Percentiles rank a stretch among this genome's conserved stretches.
Conservation (phyloP, 2,797 vertebrate species). For the Menidia menidia region DNA sequence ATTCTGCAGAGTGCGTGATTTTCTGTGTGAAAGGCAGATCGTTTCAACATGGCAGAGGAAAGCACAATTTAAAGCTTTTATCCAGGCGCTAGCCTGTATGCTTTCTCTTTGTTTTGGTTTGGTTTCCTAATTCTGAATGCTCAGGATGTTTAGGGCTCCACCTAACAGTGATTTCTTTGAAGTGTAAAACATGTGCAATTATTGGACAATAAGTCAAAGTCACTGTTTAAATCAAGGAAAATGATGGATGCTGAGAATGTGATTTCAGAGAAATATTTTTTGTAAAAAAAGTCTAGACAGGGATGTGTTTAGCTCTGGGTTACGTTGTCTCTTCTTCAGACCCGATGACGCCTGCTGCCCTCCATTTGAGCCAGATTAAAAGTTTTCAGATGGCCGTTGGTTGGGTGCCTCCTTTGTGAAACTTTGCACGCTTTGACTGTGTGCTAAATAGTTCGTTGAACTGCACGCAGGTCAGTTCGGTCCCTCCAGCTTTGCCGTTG, state of each 20-base stretch:
- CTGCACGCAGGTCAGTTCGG: not conserved
- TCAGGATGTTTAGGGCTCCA: too few relatives aligned
- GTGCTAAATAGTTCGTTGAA: not conserved
- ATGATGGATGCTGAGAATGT: not conserved
- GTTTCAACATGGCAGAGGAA: not conserved
- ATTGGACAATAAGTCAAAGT: not conserved
- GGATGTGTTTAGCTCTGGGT: not conserved
- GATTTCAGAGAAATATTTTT: not conserved
- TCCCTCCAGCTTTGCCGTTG: not conserved
- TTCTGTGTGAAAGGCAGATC: slow-evolving; percentile 11
- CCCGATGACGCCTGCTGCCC: not conserved
- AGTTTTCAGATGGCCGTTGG: not conserved
- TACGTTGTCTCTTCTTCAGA: not conserved
- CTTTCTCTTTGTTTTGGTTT: too few relatives aligned
- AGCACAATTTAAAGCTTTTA: slow-evolving; percentile 2
- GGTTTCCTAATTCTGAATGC: too few relatives aligned
- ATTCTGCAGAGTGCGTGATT: slow-evolving; percentile 15
- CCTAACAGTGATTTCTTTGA: not conserved
- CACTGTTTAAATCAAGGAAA: not conserved
- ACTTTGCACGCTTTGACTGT: not conserved
- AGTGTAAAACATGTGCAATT: not conserved
- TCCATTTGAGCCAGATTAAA: not conserved
- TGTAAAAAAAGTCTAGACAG: not conserved
- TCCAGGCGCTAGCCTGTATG: not conserved
- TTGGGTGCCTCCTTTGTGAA: not conserved